Conservation (phyloP, 2,888 invertebrate genomes). For the Lamellibrachia satsuma region DNA sequence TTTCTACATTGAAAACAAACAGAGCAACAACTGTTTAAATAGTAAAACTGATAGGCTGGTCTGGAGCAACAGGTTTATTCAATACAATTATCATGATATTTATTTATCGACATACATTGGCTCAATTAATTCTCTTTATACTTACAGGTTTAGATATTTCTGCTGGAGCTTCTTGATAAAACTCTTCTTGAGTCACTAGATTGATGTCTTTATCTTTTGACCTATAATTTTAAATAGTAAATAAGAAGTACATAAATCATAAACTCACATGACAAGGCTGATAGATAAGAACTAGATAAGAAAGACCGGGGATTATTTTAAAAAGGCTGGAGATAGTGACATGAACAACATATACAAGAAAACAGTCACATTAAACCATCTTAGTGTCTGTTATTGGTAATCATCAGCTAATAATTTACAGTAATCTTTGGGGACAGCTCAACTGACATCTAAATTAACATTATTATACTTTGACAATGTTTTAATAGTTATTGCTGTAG, state of each 20-base stretch:
- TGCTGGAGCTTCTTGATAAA: constrained; percentile 81
- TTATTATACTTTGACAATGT: too few species aligned
- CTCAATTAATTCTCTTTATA: constrained; percentile 26
- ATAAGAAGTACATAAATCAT: not conserved
- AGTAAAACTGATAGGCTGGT: not conserved
- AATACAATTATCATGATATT: not conserved
- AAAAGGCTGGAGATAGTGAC: not conserved
- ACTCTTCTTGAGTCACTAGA: constrained; percentile 83
- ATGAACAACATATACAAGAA: not conserved
- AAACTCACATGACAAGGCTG: not conserved
- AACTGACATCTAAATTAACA: too few species aligned
- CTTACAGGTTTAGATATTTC: constrained; percentile 76
- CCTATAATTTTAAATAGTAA: constrained; percentile 64
- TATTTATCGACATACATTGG: not conserved
- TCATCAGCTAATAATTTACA: not conserved
- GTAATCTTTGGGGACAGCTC: not conserved
- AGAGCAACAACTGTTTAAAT: not conserved
- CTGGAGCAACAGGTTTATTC: not conserved
- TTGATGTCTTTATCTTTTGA: constrained; percentile 94
- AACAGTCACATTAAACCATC: not conserved
- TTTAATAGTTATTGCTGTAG: too few species aligned
- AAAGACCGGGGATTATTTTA: too few species aligned
- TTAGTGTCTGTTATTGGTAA: not conserved
- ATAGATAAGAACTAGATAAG: too few species aligned
- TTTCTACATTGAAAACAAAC: not conserved